Evolutionary conservation across 2,888 invertebrate species (phyloP).

Genomic region (Pocota personata): DNA sequence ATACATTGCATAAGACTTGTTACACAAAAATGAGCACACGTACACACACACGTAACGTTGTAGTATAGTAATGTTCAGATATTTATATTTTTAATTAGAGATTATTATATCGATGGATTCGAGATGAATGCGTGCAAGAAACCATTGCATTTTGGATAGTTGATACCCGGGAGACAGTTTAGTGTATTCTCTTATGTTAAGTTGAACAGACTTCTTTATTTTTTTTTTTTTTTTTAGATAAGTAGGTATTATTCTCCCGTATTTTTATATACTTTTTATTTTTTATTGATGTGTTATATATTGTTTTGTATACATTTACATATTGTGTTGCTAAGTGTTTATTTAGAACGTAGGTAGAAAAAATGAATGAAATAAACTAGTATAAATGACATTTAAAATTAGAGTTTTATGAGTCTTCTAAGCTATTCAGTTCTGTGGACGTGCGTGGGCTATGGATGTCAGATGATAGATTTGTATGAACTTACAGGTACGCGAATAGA

Average conservation of each 20-base stretch:
- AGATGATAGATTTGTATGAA: too few relatives aligned
- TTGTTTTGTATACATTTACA: conserved; percentile 64
- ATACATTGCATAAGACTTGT: conserved; percentile 62
- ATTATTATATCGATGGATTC: neutral
- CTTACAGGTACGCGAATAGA: too few relatives aligned
- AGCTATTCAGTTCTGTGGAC: neutral
- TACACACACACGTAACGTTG: neutral
- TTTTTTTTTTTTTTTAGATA: conserved; percentile 9
- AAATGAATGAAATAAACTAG: conserved; percentile 49
- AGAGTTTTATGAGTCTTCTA: neutral
- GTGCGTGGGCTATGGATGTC: too few relatives aligned
- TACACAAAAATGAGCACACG: conserved; percentile 43
- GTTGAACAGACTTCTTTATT: conserved; percentile 53
- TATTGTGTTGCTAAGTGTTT: conserved; percentile 66
- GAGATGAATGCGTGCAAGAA: neutral
- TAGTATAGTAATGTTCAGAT: conserved; percentile 8
- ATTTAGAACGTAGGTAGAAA: conserved; percentile 59
- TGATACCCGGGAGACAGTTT: conserved; percentile 1
- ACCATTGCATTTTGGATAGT: neutral
- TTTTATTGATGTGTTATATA: conserved; percentile 42
- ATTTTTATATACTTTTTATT: conserved; percentile 21
- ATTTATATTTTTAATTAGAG: conserved; percentile 19
- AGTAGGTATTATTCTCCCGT: conserved; percentile 27
- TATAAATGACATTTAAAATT: conserved; percentile 2
- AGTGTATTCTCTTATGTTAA: conserved; percentile 45